These are phyloP conservation scores for Temnothorax curvispinosus DNA, from an alignment of 1,140 invertebrate species.

Conservation along the genomic window DNA sequence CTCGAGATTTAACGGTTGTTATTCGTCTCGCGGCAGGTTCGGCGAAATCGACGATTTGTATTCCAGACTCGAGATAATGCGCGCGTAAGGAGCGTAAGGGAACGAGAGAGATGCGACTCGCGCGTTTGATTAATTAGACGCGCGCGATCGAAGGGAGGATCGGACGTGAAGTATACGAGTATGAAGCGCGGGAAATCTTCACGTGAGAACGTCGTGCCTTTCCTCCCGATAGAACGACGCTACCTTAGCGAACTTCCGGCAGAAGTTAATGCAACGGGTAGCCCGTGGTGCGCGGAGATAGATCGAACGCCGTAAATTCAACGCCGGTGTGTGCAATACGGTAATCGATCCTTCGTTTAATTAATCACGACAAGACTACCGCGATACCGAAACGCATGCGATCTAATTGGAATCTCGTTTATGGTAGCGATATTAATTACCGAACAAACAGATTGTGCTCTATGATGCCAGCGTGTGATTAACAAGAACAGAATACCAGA, in stretches of 20 bases:
- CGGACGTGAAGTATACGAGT: background rate
- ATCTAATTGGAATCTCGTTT: constrained; percentile 63
- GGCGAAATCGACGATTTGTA: constrained; percentile 27
- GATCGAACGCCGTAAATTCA: constrained; percentile 28
- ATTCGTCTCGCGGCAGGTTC: background rate
- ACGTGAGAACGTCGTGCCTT: constrained; percentile 26
- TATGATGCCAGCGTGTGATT: constrained; percentile 31
- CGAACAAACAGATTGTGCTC: constrained; percentile 58
- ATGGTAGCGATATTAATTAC: constrained; percentile 65
- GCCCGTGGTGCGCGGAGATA: constrained; percentile 14
- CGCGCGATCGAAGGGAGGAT: constrained; percentile 9
- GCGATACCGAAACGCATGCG: constrained; percentile 29
- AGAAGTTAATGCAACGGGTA: constrained; percentile 44
- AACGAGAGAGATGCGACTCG: constrained; percentile 27
- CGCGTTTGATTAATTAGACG: constrained; percentile 47
- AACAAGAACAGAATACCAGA: constrained; percentile 30
- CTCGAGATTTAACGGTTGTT: constrained; percentile 27
- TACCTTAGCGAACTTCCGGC: constrained; percentile 35
- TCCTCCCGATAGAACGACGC: constrained; percentile 4
- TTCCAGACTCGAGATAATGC: constrained; percentile 23
- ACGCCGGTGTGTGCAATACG: constrained; percentile 13
- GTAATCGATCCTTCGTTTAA: constrained; percentile 55
- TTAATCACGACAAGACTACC: constrained; percentile 58
- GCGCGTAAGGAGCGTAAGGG: background rate
- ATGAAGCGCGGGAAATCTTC: constrained; percentile 19